Evolutionary conservation across 2,888 invertebrate species (phyloP).

Genomic region (Ophion slaviceki): DNA sequence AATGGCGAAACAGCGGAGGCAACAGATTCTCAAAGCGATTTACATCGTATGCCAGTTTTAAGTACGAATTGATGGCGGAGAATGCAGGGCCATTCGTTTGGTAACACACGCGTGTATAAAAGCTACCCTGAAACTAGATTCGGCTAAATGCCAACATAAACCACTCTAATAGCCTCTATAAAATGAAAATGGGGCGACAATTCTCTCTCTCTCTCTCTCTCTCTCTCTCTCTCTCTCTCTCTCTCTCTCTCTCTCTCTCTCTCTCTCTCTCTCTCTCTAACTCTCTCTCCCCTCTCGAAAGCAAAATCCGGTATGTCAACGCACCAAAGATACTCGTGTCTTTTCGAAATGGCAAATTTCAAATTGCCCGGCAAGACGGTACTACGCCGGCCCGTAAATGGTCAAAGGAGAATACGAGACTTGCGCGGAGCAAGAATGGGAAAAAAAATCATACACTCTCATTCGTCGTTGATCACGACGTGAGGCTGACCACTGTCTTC

Average conservation of each 20-base stretch:
- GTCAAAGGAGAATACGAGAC: conserved; percentile 39
- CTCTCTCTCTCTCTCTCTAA: neutral
- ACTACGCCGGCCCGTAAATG: conserved; percentile 39
- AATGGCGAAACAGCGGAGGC: conserved; percentile 1
- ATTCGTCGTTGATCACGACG: conserved; percentile 15
- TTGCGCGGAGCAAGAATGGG: neutral
- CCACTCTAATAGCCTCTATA: conserved; percentile 48
- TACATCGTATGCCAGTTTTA: conserved; percentile 31
- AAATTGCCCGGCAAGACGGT: conserved; percentile 37
- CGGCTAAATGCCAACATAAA: conserved; percentile 62
- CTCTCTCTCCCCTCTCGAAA: neutral
- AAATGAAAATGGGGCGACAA: conserved; percentile 29
- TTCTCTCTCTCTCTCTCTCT: neutral
- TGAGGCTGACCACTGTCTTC: neutral
- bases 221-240: neutral
- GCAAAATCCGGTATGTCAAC: conserved; percentile 9
- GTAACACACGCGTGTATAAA: conserved; percentile 19
- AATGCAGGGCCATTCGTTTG: conserved; percentile 34
- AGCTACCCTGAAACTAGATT: conserved; percentile 43
- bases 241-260: neutral
- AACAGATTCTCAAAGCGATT: conserved; percentile 42
- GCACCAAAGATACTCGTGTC: conserved; percentile 33
- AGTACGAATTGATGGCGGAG: conserved; percentile 47
- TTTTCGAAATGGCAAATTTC: conserved; percentile 49
- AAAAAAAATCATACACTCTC: conserved; percentile 42